Evolutionary conservation across 2,888 invertebrate genomes (phyloP), one percentile per base, ranked within the genome.

Genomic region (Drosophila subsilvestris): DNA sequence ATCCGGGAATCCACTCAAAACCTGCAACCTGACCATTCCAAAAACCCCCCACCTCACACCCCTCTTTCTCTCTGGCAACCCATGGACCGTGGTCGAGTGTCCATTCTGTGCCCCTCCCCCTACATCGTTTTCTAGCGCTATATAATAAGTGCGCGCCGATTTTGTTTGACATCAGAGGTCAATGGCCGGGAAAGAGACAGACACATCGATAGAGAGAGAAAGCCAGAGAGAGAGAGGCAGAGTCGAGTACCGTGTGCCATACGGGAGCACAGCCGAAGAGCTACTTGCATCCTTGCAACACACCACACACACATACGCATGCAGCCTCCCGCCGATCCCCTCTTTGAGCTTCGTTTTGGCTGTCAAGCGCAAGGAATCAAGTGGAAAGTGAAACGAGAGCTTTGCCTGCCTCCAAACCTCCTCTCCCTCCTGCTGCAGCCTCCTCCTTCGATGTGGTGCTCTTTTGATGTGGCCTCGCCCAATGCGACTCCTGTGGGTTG

Each of bases 81-180:
- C 58, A 47, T 82, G 79, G 80, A 81, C 84, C 81, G 60, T 80
- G 85, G 85, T 74, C 84, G 79, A 84, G 82, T 50, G 56, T 43
- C 43, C 48, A 27, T 44, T 7, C 48, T 14, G 27, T 27, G 18
- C 3, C n/a, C n/a, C 18, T 9, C 42, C 29, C 48, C n/a, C 7
- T 4, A 14, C 45, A 18, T 22, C 54, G 53, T 42, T 44, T 60
- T 50, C 45, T 66, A 56, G 54, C 55, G 63, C 81, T 63, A 72
- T 74, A 74, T 82, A 87, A 84, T 85, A 87, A 80, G 78, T 80
- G 86, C 80, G 75, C 81, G 83, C 88, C 79, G 86, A 89, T 80
- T 87, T 87, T 78, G 86, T 87, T 89, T 89, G 86, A 85, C 86
- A 89, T 89, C 89, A 89, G 80, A 89, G 86, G 89, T 87, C 86